phyloP scores from a whole-genome alignment of 1,140 invertebrate species.

The Drosophila trapezifrons region DNA sequence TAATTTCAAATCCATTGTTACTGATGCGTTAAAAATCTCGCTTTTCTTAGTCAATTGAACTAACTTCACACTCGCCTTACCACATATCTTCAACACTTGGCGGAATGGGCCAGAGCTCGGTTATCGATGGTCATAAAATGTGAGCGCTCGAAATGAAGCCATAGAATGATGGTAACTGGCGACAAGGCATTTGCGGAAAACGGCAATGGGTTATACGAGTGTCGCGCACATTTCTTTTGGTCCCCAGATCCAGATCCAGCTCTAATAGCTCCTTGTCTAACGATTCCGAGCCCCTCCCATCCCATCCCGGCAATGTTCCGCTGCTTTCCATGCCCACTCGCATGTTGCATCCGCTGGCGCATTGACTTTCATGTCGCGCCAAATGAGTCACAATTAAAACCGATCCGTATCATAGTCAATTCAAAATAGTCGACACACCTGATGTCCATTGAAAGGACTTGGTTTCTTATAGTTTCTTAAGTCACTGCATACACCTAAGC shows the following conservation, averaged over 20 bases:
- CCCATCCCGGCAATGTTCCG: conserved; percentile 18
- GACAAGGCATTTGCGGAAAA: conserved; percentile 35
- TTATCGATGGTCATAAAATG: conserved; percentile 46
- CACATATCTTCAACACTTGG: background rate
- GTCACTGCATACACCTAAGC: too few species aligned
- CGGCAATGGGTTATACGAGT: conserved; percentile 26
- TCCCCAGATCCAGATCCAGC: conserved; percentile 30
- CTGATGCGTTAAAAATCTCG: background rate
- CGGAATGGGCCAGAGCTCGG: conserved; percentile 12
- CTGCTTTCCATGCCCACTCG: conserved; percentile 25
- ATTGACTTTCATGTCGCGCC: conserved; percentile 50
- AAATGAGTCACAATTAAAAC: conserved; percentile 74
- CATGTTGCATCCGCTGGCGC: conserved; percentile 60
- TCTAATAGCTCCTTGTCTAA: conserved; percentile 28
- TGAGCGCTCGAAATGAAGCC: conserved; percentile 47
- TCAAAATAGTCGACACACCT: background rate
- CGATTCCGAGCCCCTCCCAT: background rate
- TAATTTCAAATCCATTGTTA: too few species aligned
- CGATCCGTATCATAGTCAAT: conserved; percentile 26
- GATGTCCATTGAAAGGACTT: background rate
- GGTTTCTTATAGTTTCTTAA: background rate
- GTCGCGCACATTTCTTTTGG: conserved; percentile 29
- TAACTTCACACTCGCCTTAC: background rate
- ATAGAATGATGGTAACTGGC: conserved; percentile 58
- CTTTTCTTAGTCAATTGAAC: background rate